phyloP scores from a whole-genome alignment of 2,888 invertebrate genomes.

The Galerucella pusilla region DNA sequence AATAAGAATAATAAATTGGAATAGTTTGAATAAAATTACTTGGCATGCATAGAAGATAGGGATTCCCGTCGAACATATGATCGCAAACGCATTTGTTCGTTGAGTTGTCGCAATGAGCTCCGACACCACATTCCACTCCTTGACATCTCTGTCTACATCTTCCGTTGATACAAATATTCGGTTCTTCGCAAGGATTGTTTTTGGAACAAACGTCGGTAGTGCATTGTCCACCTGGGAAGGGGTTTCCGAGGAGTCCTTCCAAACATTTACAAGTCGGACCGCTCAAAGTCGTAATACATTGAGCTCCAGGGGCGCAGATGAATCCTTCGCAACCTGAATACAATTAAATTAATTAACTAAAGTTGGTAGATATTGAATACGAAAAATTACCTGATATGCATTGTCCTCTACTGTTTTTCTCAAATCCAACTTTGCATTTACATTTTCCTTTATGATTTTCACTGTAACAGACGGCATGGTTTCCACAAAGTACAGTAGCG shows the following conservation, averaged over 20 bases:
- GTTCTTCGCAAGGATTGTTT: constrained; percentile 79
- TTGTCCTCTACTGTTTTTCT: constrained; percentile 81
- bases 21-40: constrained; percentile 71
- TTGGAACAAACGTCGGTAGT: constrained; percentile 84
- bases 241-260: constrained; percentile 88
- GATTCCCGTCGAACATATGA: constrained; percentile 89
- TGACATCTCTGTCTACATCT: constrained; percentile 91
- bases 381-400: constrained; percentile 78
- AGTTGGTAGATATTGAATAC: background rate
- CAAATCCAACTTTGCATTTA: constrained; percentile 84
- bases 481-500: constrained; percentile 79
- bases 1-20: background rate
- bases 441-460: constrained; percentile 92
- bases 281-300: constrained; percentile 84
- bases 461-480: constrained; percentile 88
- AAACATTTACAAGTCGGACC: constrained; percentile 91
- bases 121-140: constrained; percentile 87
- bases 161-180: constrained; percentile 86
- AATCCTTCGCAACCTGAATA: constrained; percentile 78
- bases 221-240: constrained; percentile 91
- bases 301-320: constrained; percentile 84
- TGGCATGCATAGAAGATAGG: constrained; percentile 90
- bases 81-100: constrained; percentile 89
- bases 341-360: constrained; percentile 16
- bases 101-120: constrained; percentile 84